Evolutionary conservation across 2,113 vertebrate genomes (phyloP).

Genomic region (Podarcis cretensis): DNA sequence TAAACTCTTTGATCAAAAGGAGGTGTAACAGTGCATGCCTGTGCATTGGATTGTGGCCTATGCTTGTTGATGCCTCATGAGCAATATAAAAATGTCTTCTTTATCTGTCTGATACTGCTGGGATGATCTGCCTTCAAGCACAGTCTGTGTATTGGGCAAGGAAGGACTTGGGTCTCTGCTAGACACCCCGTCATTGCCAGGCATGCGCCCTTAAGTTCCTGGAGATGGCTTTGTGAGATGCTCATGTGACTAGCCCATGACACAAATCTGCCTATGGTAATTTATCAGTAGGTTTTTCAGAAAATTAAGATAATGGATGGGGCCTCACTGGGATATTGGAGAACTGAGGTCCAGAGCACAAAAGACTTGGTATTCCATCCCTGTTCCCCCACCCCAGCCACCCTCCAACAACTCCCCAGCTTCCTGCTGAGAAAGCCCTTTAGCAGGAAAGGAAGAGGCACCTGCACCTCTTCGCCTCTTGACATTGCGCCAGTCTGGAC

Average conservation of each 20-base stretch:
- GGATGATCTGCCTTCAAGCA: background rate
- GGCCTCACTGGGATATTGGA: no score
- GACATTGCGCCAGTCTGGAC: background rate
- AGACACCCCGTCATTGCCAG: background rate
- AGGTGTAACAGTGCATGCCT: background rate
- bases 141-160: background rate
- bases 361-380: no score
- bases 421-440: constrained; percentile 6
- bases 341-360: no score
- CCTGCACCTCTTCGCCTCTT: background rate
- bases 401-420: background rate
- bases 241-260: no score
- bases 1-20: background rate
- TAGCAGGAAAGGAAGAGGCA: background rate
- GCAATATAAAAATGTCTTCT: constrained; percentile 25
- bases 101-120: constrained; percentile 22
- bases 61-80: constrained; percentile 1
- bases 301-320: no score
- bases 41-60: background rate
- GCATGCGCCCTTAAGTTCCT: no score
- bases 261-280: background rate
- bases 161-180: background rate
- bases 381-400: no score
- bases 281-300: background rate
- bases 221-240: background rate